Percentiles rank a stretch among this genome's conserved stretches.
Conservation (phyloP, 2,888 invertebrate genomes). For the Nowickia ferox region DNA sequence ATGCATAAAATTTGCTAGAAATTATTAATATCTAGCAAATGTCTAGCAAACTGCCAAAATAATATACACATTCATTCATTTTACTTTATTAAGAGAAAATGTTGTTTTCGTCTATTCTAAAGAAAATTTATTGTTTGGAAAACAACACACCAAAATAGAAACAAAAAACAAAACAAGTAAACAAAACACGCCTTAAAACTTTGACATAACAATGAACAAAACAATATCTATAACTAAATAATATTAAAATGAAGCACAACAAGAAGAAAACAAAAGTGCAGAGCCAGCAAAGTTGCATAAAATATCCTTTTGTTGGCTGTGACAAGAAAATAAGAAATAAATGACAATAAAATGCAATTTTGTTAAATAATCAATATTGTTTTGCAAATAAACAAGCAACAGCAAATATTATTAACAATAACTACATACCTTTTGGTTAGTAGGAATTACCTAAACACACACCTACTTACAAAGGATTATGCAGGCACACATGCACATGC, state of each 20-base stretch:
- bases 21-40: conserved; percentile 34
- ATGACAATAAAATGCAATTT: conserved; percentile 70
- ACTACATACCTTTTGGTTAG: conserved; percentile 46
- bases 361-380: conserved; percentile 68
- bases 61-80: conserved; percentile 44
- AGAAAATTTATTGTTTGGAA: conserved; percentile 70
- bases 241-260: not conserved
- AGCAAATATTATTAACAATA: conserved; percentile 43
- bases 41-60: conserved; percentile 57
- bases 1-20: conserved; percentile 37
- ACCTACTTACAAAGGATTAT: conserved; percentile 44
- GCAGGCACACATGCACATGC: not conserved
- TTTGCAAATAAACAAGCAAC: conserved; percentile 32
- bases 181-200: conserved; percentile 69
- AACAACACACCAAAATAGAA: conserved; percentile 51
- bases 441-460: conserved; percentile 16
- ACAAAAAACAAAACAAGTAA: not conserved
- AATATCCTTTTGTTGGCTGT: conserved; percentile 32
- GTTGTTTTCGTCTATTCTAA: conserved; percentile 31
- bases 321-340: conserved; percentile 15
- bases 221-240: conserved; percentile 16
- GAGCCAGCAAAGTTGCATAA: conserved; percentile 47
- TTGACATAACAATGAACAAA: conserved; percentile 42
- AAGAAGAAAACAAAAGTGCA: conserved; percentile 43
- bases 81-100: not conserved